Evolutionary conservation across 2,113 vertebrate species (phyloP).

Genomic region (Mesitornis unicolor): DNA sequence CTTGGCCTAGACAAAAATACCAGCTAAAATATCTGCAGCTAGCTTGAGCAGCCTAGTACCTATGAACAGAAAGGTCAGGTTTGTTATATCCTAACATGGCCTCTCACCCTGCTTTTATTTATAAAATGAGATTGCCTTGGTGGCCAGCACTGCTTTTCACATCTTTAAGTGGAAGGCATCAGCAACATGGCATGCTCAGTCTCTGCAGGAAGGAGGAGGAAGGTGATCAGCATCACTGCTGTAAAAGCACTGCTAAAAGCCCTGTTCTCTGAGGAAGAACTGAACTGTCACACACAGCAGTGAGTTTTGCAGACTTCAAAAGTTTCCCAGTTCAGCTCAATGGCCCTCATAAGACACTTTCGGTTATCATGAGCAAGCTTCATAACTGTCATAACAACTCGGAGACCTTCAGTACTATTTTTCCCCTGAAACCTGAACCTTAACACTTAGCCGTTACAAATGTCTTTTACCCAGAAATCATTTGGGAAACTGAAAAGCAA

Average conservation of each 20-base stretch:
- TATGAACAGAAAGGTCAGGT: constrained; percentile 20
- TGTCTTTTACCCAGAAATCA: neutral
- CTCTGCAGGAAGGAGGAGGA: neutral
- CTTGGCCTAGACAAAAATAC: neutral
- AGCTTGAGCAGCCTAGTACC: constrained; percentile 34
- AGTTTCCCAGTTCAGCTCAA: neutral
- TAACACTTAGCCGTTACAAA: neutral
- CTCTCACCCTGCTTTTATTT: constrained; percentile 26
- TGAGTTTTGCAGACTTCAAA: neutral
- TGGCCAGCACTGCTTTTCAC: neutral
- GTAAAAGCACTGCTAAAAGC: too few species aligned
- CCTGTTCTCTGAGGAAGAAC: neutral
- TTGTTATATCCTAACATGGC: constrained; percentile 11
- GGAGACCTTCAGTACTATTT: neutral
- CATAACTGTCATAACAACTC: neutral
- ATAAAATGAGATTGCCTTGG: neutral
- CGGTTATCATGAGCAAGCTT: neutral
- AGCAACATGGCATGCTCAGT: rapidly evolving
- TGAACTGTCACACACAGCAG: neutral
- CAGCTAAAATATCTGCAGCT: constrained; percentile 13
- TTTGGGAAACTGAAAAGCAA: neutral
- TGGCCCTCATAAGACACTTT: neutral
- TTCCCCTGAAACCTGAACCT: neutral
- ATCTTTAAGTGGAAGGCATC: neutral
- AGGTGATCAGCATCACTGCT: neutral